Conservation (phyloP, 2,888 invertebrate species). For the Acrobasis repandana region DNA sequence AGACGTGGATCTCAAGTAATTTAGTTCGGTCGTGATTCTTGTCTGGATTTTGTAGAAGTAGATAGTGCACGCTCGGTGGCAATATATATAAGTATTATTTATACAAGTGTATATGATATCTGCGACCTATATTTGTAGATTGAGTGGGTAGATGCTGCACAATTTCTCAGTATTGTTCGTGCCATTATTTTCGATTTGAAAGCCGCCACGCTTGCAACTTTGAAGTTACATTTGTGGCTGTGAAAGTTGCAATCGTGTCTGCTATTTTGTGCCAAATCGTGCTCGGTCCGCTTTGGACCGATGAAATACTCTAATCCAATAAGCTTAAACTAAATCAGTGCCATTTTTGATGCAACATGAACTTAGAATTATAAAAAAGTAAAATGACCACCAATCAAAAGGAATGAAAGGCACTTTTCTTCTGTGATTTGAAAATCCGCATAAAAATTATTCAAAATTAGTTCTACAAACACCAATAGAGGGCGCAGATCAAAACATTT, state of each 20-base stretch:
- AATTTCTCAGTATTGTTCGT: constrained; percentile 13
- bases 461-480: no score
- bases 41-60: constrained; percentile 40
- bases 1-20: constrained; percentile 79
- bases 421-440: no score
- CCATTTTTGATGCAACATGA: not conserved
- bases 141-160: constrained; percentile 26
- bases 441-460: no score
- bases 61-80: constrained; percentile 75
- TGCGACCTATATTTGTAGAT: constrained; percentile 41
- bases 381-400: no score
- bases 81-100: constrained; percentile 46
- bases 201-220: not conserved
- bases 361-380: not conserved
- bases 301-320: not conserved
- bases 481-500: no score
- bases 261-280: constrained; percentile 34
- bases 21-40: constrained; percentile 56
- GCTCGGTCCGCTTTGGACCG: not conserved
- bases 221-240: not conserved
- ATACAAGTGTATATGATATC: constrained; percentile 41
- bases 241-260: constrained; percentile 3
- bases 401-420: no score
- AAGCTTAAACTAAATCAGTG: not conserved
- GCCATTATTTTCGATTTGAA: constrained; percentile 19